These are phyloP conservation scores for Eulemur rufifrons DNA, from an alignment of 2,113 vertebrate genomes.

Conservation along the genomic window DNA sequence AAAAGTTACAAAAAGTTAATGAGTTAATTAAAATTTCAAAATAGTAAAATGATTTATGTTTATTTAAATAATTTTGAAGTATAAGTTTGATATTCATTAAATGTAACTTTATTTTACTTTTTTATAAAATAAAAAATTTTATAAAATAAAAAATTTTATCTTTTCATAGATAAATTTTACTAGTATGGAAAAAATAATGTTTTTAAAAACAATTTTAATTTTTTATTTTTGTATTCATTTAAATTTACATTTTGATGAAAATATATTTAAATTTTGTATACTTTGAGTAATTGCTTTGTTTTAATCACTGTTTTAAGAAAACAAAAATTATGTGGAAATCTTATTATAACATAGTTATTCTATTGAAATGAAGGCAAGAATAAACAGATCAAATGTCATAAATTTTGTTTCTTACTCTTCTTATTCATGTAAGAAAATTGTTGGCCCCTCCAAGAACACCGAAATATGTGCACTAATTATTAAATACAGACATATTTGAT, in stretches of 20 bases:
- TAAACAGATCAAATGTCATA: not conserved
- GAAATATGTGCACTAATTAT: not conserved
- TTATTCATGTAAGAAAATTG: not conserved
- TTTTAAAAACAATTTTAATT: not conserved
- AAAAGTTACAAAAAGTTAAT: slow-evolving; percentile 10
- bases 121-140: not conserved
- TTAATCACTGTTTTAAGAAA: not conserved
- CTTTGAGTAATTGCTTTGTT: not conserved
- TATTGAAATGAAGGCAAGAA: slow-evolving; percentile 19
- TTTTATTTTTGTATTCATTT: not conserved
- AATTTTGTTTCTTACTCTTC: slow-evolving; percentile 7
- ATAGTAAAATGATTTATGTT: not conserved
- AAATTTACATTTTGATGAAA: slow-evolving; percentile 12
- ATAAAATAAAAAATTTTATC: not conserved
- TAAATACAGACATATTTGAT: not conserved
- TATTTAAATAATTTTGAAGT: not conserved
- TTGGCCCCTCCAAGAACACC: not conserved
- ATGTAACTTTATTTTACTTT: not conserved
- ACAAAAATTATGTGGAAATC: not conserved
- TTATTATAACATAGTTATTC: not conserved
- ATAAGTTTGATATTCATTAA: not conserved
- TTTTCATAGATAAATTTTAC: not conserved
- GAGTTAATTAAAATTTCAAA: not conserved
- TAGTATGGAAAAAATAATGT: not conserved
- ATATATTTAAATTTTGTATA: not conserved